Conservation (phyloP, 2,797 vertebrate genomes). For the Melanotaenia maccullochi region DNA sequence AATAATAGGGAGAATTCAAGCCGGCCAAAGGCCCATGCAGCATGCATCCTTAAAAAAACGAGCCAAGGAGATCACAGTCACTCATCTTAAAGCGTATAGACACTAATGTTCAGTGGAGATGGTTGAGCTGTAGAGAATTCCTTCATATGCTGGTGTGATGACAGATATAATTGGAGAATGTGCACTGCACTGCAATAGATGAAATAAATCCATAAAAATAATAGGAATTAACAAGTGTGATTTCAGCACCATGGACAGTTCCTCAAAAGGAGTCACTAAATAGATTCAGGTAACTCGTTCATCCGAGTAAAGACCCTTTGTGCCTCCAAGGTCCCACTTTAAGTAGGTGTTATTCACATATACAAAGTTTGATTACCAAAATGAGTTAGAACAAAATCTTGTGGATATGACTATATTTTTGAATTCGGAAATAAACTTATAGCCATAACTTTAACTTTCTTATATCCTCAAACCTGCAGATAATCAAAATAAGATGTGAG, state of each 20-base stretch:
- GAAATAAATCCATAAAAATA: background rate
- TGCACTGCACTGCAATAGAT: background rate
- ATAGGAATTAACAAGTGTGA: conserved; percentile 14
- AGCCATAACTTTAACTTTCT: background rate
- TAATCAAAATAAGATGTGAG: too few species aligned
- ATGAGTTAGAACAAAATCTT: background rate
- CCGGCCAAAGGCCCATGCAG: conserved; percentile 50
- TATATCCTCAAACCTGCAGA: too few species aligned
- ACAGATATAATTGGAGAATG: background rate
- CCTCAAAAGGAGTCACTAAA: conserved; percentile 36
- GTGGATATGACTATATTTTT: background rate
- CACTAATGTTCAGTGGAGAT: conserved; percentile 10
- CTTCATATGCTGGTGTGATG: background rate
- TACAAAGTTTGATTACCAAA: background rate
- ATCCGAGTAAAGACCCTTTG: background rate
- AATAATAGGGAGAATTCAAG: conserved; percentile 69
- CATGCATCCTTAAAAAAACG: conserved; percentile 53
- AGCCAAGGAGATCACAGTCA: conserved; percentile 43
- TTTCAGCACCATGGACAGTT: conserved; percentile 84
- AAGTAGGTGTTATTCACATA: background rate
- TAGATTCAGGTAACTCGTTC: conserved; percentile 56
- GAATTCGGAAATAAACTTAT: background rate
- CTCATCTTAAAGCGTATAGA: conserved; percentile 14
- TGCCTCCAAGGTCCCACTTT: background rate
- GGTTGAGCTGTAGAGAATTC: conserved; percentile 5